phyloP scores from a whole-genome alignment of 2,113 vertebrate genomes.

The Podiceps cristatus region DNA sequence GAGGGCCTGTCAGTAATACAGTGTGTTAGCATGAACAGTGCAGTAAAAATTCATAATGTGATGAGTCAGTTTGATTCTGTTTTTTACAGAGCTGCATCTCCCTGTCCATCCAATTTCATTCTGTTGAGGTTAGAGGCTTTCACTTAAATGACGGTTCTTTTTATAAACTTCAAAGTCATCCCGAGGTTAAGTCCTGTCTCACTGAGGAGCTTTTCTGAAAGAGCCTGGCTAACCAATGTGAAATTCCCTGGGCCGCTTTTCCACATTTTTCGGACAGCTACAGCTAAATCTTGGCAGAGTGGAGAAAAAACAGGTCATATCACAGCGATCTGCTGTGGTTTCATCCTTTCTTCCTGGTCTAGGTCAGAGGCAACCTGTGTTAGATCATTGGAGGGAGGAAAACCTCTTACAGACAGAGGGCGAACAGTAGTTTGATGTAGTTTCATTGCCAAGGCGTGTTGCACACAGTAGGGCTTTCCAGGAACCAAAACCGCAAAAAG shows the following conservation, averaged over 20 bases:
- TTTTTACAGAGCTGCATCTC: constrained; percentile 58
- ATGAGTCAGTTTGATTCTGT: constrained; percentile 72
- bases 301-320: constrained; percentile 34
- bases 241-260: constrained; percentile 25
- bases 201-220: constrained; percentile 42
- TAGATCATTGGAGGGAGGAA: constrained; percentile 38
- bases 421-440: constrained; percentile 26
- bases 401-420: constrained; percentile 18
- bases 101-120: constrained; percentile 69
- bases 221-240: constrained; percentile 50
- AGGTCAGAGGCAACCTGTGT: constrained; percentile 14
- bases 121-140: constrained; percentile 63
- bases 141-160: constrained; percentile 72
- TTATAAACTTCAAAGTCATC: constrained; percentile 76
- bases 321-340: constrained; percentile 54
- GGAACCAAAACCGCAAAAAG: constrained; percentile 26
- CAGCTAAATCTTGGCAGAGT: constrained; percentile 51
- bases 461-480: neutral
- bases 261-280: constrained; percentile 26
- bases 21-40: constrained; percentile 42
- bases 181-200: constrained; percentile 67
- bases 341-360: constrained; percentile 46
- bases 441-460: constrained; percentile 11
- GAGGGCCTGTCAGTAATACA: constrained; percentile 64
- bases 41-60: constrained; percentile 68